Evolutionary conservation across 2,113 vertebrate species (phyloP).

Genomic region (Chaetura pelagica): DNA sequence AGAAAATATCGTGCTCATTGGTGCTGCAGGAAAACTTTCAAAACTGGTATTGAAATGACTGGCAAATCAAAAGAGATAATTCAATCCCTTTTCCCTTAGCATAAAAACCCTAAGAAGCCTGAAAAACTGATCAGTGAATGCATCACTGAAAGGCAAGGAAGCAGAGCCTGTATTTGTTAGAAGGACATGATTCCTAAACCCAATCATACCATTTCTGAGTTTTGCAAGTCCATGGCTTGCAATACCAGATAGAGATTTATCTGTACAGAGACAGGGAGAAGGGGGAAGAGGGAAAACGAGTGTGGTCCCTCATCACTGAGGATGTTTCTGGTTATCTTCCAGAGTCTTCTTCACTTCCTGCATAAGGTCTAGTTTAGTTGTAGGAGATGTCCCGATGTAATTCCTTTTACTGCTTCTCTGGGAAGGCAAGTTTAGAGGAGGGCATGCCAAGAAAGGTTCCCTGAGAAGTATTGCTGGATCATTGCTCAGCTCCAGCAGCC

Average conservation of each 20-base stretch:
- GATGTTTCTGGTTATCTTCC: not conserved
- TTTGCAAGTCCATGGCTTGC: not conserved
- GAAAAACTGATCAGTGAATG: not conserved
- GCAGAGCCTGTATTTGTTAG: not conserved
- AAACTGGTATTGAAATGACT: not conserved
- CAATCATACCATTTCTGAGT: fast-evolving
- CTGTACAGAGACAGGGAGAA: not conserved
- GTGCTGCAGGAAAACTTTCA: not conserved
- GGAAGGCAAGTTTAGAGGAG: not conserved
- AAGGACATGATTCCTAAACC: not conserved
- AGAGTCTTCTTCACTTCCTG: not conserved
- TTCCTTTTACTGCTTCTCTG: not conserved
- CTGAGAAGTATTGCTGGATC: not conserved
- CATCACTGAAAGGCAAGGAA: not conserved
- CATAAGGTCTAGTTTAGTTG: not conserved
- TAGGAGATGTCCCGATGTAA: not conserved
- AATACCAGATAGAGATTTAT: not conserved
- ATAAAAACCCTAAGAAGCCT: not conserved
- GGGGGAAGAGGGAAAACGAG: not conserved
- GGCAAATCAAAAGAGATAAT: not conserved
- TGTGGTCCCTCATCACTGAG: not conserved
- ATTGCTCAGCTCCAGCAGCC: not conserved
- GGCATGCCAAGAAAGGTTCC: not conserved
- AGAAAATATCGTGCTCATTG: not conserved
- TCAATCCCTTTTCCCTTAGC: not conserved